Base-by-base conservation (phyloP, 2,888 invertebrate genomes). In the Himalopsyche tibetana region DNA sequence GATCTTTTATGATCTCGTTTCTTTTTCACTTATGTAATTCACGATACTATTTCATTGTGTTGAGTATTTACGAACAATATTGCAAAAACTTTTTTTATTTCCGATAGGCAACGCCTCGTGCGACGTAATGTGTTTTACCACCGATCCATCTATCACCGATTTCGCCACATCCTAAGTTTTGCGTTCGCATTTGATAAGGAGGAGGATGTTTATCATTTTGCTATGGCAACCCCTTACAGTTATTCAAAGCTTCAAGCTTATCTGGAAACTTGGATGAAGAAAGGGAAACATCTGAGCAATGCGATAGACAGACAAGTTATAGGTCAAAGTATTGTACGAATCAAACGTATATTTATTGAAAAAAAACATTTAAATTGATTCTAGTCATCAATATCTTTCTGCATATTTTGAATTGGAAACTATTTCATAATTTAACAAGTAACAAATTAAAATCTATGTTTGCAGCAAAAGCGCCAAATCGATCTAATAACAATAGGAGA, bases 121-220 rank as follows among this genome's bases (percentile, higher is more conserved):
- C 95, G 96, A 88, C 95, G 96, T 80, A 94, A 98, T 90, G 96
- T 99, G 0, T 99, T 97, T 92, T 99, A 98, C 91, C 98, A 99
- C 92, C 95, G 96, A 89, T 99, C 99, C 2, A 93, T 96, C 12
- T 94, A 95, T 87, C 99, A 99, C 91, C 95, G 96, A 89, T 96
- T 97, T 86, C 97, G 99, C 89, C 98, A 98, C 91, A 96, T 99
- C 51, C 94, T 99, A 87, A 98, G 98, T 90, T 96, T 99, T 91
- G 96, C 98, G 0, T 99, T 99, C 91, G 96, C 96, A 40, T 99
- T 99, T 91, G 99, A 99, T 91, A 95, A 95, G 85, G 98, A 99
- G 91, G 98, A 98, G 89, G 99, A 99, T 90, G 95, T 98, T 1
- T 99, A 98, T 91, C 99, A 99, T 91, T 99, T 99, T 92, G 95